A percentile compares a stretch with the other conserved stretches of the same genome.
phyloP scores from a whole-genome alignment of 2,888 invertebrate species.

The Vandiemenella viatica region DNA sequence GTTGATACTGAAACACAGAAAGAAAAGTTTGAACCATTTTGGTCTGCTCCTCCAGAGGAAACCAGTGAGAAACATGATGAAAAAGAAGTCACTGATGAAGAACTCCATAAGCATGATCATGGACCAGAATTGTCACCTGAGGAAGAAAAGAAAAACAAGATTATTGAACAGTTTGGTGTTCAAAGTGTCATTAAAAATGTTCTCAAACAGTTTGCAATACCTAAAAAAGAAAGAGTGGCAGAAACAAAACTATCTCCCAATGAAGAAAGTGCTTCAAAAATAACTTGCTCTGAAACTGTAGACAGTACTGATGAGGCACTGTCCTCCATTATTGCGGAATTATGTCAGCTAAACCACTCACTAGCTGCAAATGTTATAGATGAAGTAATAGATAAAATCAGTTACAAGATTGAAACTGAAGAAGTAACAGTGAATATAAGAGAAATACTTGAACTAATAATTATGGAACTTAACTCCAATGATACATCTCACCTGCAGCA shows the following conservation, averaged over 20 bases:
- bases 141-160: not conserved
- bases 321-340: too few relatives aligned
- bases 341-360: too few relatives aligned
- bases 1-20: not conserved
- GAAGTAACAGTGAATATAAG: not conserved
- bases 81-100: not conserved
- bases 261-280: not conserved
- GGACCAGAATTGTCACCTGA: not conserved
- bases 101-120: not conserved
- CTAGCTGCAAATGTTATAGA: too few relatives aligned
- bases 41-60: not conserved
- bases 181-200: not conserved
- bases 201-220: not conserved
- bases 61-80: not conserved
- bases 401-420: not conserved
- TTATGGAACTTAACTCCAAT: not conserved
- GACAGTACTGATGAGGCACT: too few relatives aligned
- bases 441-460: not conserved
- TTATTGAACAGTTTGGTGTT: not conserved
- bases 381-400: not conserved
- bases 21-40: not conserved
- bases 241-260: not conserved
- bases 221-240: not conserved
- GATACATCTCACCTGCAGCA: not conserved
- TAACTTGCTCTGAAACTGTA: not conserved